Base-by-base conservation (phyloP, 1,140 invertebrate genomes). In the Drosophila murphyi region DNA sequence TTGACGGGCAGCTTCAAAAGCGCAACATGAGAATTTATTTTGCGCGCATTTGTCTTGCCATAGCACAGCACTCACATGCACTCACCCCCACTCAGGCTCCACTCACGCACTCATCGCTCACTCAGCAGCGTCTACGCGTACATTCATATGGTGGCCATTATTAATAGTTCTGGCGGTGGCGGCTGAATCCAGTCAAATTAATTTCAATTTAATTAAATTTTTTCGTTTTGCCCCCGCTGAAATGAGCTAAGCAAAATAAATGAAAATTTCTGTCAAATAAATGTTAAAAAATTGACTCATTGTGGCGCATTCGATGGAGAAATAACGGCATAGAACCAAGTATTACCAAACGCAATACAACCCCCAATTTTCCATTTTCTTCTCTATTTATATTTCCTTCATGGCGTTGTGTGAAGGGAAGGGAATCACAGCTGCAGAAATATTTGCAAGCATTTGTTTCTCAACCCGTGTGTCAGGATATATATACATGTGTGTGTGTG, bases 181-280 rank as follows among this genome's bases (percentile, higher is more conserved):
- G 50, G 86, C 86, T 85, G 78, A 81, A 85, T 83, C 78, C 76
- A 86, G 86, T 89, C 86, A 90, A 89, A 89, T 89, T 89, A 89
- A 90, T 89, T 89, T 90, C 86, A 89, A 86, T 89, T 89, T 89
- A 89, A 89, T 90, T 89, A 89, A 89, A 89, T 85, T 89, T 89
- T 78, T 85, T 64, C 64, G 3, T 51, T 50, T 59, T 41, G 41
- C 28, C 7, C 39, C 29, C 52, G 39, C 28, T 8, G 39, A 35
- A 60, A 60, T 29, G 47, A 51, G 56, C 65, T 74, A 76, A 78
- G 69, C 60, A 73, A 89, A 89, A 85, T 85, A 85, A 89, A 89
- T 85, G 80, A 89, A 89, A 89, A 81, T 76, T 90, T 82, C 86
- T 89, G 86, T 89, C 86, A 89, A 89, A 89, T 89, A 89, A 89